These are phyloP conservation scores for Psococerastis gibbosa DNA, from an alignment of 2,888 invertebrate species.

Conservation along the genomic window DNA sequence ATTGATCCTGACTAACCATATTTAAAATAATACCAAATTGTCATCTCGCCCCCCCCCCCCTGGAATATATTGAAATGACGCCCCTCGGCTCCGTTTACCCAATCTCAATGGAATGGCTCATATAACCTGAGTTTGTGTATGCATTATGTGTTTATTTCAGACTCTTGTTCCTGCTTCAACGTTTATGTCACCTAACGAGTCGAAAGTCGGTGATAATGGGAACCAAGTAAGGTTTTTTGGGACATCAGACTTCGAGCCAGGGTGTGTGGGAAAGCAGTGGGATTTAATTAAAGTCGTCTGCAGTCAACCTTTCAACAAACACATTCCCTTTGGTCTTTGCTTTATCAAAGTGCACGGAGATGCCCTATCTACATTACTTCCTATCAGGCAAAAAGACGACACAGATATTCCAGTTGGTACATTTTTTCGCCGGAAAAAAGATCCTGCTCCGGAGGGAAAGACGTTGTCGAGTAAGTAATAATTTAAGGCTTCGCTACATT, in stretches of 20 bases:
- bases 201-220: constrained; percentile 39
- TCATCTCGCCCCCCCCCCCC: no score
- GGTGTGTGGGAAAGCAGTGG: constrained; percentile 46
- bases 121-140: no score
- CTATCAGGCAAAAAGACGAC: constrained; percentile 29
- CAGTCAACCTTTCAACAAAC: constrained; percentile 71
- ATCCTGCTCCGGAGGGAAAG: constrained; percentile 20
- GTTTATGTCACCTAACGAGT: constrained; percentile 59
- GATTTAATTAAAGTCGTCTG: constrained; percentile 66
- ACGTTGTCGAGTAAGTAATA: no score
- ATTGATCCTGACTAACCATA: no score
- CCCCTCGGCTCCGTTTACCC: no score
- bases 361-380: constrained; percentile 15
- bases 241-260: constrained; percentile 36
- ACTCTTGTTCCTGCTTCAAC: constrained; percentile 57
- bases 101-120: no score
- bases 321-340: constrained; percentile 58
- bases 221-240: constrained; percentile 59
- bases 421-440: constrained; percentile 37
- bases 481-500: no score
- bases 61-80: no score
- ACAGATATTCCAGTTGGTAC: constrained; percentile 36
- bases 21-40: no score
- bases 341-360: constrained; percentile 46
- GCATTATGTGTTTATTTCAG: constrained; percentile 29